phyloP scores from a whole-genome alignment of 2,113 vertebrate genomes.

The Sialia sialis region DNA sequence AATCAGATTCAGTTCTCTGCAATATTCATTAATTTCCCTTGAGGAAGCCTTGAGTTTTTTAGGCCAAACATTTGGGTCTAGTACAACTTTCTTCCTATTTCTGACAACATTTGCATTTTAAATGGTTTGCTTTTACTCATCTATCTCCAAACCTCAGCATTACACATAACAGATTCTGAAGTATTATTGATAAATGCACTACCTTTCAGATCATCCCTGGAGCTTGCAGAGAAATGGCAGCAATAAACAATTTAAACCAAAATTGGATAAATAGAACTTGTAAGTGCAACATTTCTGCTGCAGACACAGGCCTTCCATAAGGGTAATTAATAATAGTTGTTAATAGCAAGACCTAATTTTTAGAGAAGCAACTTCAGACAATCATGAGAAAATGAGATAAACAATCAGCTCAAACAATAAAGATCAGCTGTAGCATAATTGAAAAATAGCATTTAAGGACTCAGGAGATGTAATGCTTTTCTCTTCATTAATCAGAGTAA shows the following conservation, averaged over 20 bases:
- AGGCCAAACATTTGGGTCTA: neutral
- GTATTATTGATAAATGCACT: neutral
- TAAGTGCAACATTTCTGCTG: neutral
- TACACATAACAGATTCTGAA: neutral
- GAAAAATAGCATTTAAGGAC: neutral
- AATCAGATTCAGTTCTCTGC: neutral
- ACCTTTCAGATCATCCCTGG: neutral
- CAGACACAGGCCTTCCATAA: neutral
- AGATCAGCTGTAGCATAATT: neutral
- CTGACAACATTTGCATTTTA: neutral
- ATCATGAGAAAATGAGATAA: slow-evolving; percentile 1
- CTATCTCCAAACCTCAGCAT: neutral
- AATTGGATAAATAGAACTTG: neutral
- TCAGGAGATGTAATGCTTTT: neutral
- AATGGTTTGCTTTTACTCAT: neutral
- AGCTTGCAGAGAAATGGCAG: neutral
- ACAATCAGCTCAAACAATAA: slow-evolving; percentile 3
- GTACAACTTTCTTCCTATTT: neutral
- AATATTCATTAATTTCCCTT: neutral
- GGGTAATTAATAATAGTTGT: neutral
- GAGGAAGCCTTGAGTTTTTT: neutral
- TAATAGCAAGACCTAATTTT: neutral
- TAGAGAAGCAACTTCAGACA: neutral
- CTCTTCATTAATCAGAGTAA: slow-evolving; percentile 22
- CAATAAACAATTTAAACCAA: neutral